These are phyloP conservation scores for Corapipo altera DNA, from an alignment of 2,113 vertebrate species.

Conservation along the genomic window DNA sequence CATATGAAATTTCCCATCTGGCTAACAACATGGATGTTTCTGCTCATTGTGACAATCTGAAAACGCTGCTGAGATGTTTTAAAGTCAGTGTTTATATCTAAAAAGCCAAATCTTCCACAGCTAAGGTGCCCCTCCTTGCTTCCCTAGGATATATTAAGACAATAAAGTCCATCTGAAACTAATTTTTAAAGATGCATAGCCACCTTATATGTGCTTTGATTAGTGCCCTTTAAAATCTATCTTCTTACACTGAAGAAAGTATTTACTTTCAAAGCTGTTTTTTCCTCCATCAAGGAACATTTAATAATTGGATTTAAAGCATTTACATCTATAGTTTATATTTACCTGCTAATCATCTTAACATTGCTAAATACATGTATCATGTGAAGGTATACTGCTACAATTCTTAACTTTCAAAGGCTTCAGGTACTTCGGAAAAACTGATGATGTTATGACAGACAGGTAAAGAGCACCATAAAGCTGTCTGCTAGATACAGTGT, in stretches of 20 bases:
- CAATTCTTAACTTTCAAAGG: conserved; percentile 41
- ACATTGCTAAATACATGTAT: conserved; percentile 49
- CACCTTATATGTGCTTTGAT: background rate
- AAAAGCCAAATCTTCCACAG: conserved; percentile 15
- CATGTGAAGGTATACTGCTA: background rate
- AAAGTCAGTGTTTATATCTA: conserved; percentile 36
- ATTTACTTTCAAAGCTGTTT: conserved; percentile 12
- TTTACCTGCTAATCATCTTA: conserved; percentile 52
- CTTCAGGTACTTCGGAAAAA: conserved; percentile 45
- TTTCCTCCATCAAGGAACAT: background rate
- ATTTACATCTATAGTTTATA: background rate
- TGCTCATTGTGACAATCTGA: conserved; percentile 36
- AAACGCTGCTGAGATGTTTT: conserved; percentile 42
- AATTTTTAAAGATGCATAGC: conserved; percentile 9
- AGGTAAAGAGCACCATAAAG: conserved; percentile 52
- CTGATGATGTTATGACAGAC: conserved; percentile 39
- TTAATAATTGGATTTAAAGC: conserved; percentile 40
- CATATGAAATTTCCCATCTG: conserved; percentile 42
- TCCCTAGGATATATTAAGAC: conserved; percentile 17
- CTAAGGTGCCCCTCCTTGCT: conserved; percentile 1
- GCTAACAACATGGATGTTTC: conserved; percentile 25
- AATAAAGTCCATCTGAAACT: conserved; percentile 28
- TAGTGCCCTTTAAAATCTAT: background rate
- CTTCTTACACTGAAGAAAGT: background rate
- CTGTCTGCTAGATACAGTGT: conserved; percentile 31